Percentiles rank a stretch among this genome's conserved stretches.
These are phyloP conservation scores for Philaethria dido DNA, from an alignment of 2,888 invertebrate species.

Conservation along the genomic window DNA sequence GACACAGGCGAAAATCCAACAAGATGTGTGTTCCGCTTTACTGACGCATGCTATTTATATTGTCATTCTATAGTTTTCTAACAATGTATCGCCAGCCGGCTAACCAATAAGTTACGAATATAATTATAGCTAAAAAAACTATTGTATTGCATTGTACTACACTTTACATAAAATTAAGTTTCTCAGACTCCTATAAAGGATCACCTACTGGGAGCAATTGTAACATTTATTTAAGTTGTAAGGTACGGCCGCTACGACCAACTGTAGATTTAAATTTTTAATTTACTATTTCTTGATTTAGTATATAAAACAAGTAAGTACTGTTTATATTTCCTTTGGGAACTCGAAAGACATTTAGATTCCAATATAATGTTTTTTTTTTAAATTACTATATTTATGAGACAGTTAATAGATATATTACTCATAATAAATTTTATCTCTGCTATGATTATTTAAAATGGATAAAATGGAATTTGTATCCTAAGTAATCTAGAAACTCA, in stretches of 20 bases:
- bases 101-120: neutral
- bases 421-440: no score
- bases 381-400: no score
- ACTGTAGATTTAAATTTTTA: conserved; percentile 9
- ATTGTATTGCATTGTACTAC: neutral
- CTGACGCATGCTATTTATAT: no score
- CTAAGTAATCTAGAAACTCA: no score
- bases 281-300: conserved; percentile 14
- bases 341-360: neutral
- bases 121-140: neutral
- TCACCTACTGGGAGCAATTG: conserved; percentile 14
- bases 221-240: conserved; percentile 15
- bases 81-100: no score
- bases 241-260: conserved; percentile 8
- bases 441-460: no score
- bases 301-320: conserved; percentile 10
- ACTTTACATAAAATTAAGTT: conserved; percentile 8
- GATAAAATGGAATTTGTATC: no score
- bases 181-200: neutral
- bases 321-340: conserved; percentile 9
- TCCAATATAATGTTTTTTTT: neutral
- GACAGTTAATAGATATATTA: no score
- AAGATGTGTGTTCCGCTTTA: no score
- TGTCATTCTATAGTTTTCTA: no score
- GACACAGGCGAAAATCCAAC: no score